Percentiles rank a stretch among this genome's conserved stretches.
These are phyloP conservation scores for Pionites leucogaster DNA, from an alignment of 2,113 vertebrate genomes.

Conservation along the genomic window DNA sequence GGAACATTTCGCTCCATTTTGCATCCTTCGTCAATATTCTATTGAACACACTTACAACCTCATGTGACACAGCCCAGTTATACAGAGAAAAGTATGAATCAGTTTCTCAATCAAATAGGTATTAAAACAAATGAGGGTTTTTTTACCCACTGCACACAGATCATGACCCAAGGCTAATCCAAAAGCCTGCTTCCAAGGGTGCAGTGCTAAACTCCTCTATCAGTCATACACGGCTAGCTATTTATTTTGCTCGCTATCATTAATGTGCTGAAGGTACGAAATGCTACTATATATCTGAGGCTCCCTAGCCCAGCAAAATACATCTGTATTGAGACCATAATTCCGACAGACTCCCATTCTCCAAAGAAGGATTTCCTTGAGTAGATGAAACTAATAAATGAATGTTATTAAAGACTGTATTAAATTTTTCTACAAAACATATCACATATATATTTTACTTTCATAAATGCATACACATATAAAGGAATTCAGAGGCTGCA, in stretches of 20 bases:
- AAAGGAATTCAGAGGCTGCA: not conserved
- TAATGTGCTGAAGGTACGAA: conserved; percentile 55
- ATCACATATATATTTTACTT: not conserved
- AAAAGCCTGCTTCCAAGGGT: conserved; percentile 45
- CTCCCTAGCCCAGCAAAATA: conserved; percentile 45
- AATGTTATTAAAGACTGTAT: not conserved
- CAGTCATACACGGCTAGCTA: conserved; percentile 58
- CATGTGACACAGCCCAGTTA: conserved; percentile 43
- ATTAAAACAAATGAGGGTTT: conserved; percentile 28
- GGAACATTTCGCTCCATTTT: conserved; percentile 69
- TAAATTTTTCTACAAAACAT: conserved; percentile 10
- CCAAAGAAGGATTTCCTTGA: conserved; percentile 29
- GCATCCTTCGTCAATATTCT: conserved; percentile 57
- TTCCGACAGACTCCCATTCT: not conserved
- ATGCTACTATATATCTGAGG: conserved; percentile 34
- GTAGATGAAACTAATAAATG: conserved; percentile 45
- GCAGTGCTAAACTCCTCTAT: conserved; percentile 45
- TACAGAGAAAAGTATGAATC: not conserved
- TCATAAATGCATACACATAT: not conserved
- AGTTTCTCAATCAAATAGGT: conserved; percentile 67
- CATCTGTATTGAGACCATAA: conserved; percentile 31
- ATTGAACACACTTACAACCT: conserved; percentile 56
- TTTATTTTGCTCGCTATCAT: conserved; percentile 68
- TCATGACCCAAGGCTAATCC: conserved; percentile 63
- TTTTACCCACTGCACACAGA: not conserved